These are phyloP conservation scores for Emydoidea blandingii DNA, from an alignment of 2,797 vertebrate species.

Conservation along the genomic window DNA sequence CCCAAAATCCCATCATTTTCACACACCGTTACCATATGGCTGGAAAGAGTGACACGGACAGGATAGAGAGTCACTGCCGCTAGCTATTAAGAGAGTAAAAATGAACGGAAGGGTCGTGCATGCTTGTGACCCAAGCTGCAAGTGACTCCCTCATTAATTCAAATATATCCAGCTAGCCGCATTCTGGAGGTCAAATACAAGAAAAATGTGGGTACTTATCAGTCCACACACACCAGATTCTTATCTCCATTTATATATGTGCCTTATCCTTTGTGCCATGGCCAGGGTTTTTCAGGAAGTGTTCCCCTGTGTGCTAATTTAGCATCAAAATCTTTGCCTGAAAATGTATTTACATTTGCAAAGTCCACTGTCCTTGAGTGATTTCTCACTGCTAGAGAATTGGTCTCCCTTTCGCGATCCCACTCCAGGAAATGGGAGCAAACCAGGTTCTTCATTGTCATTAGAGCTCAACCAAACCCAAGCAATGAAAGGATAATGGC, in stretches of 20 bases:
- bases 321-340: background rate
- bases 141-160: conserved; percentile 60
- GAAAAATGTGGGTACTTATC: background rate
- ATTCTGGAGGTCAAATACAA: conserved; percentile 56
- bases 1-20: background rate
- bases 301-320: background rate
- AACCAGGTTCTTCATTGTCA: background rate
- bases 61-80: conserved; percentile 13
- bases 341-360: background rate
- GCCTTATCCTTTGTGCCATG: background rate
- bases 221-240: conserved; percentile 1
- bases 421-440: background rate
- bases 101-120: conserved; percentile 45
- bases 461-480: background rate
- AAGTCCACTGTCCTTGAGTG: background rate
- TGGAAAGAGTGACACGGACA: background rate
- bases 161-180: conserved; percentile 62
- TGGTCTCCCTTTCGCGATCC: background rate
- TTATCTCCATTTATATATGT: background rate
- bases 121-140: conserved; percentile 39
- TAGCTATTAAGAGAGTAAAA: conserved; percentile 59
- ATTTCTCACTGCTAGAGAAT: background rate
- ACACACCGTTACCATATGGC: background rate
- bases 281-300: background rate
- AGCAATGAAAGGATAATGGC: background rate